Conservation (phyloP, 2,888 invertebrate species). For the Tetheella fluctuosa region DNA sequence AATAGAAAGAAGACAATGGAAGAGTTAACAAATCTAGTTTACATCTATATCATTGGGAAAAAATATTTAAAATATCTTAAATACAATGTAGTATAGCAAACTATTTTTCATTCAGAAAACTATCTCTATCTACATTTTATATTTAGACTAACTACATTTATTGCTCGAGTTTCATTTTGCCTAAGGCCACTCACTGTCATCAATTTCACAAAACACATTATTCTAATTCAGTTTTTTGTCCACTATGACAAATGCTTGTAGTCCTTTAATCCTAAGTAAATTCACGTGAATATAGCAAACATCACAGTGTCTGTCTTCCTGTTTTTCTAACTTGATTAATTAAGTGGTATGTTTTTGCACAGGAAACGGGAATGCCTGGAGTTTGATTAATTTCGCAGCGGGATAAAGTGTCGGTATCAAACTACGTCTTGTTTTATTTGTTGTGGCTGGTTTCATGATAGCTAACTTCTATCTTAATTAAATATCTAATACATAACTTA, state of each 20-base stretch:
- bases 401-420: constrained; percentile 15
- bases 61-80: too few relatives aligned
- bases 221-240: not conserved
- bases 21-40: too few relatives aligned
- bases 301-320: constrained; percentile 5
- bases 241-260: not conserved
- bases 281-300: constrained; percentile 6
- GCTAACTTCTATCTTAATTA: constrained; percentile 4
- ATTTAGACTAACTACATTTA: too few relatives aligned
- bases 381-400: constrained; percentile 26
- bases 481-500: not conserved
- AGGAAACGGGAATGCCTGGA: constrained; percentile 19
- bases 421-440: constrained; percentile 20
- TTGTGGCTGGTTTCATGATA: constrained; percentile 12
- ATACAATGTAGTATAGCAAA: too few relatives aligned
- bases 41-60: too few relatives aligned
- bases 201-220: not conserved
- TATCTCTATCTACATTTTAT: too few relatives aligned
- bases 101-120: too few relatives aligned
- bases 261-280: constrained; percentile 4
- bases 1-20: too few relatives aligned
- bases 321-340: constrained; percentile 32
- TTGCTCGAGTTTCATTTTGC: too few relatives aligned
- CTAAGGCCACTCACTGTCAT: not conserved
- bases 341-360: constrained; percentile 28